Base-by-base conservation (phyloP, 1,140 invertebrate species). In the Halyomorpha halys region DNA sequence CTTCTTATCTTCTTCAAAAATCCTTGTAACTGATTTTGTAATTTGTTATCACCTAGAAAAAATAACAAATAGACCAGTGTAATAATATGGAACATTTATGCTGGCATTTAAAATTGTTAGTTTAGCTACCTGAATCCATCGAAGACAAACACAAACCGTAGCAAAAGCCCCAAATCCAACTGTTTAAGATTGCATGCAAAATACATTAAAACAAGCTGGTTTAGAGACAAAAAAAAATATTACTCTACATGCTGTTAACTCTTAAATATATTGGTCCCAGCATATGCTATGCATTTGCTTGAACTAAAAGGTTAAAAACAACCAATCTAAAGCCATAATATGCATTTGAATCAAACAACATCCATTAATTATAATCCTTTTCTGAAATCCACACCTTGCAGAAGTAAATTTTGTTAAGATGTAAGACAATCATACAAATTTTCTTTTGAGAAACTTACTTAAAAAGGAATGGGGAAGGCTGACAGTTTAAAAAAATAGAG, bases 61-160 rank as follows among this genome's bases (percentile, higher is more conserved):
- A 56, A 56, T 1, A 39, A 39, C 27, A 39, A 39, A 13, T 39
- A 8, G 34, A 39, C 34, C 13, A 11, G 27, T 23, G 11, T 56
- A 56, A 4, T 23, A 3, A 23, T 25, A 15, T 15, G 60, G 34
- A 44, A 18, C 9, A 21, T 62, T 21, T 23, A 47, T 34, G 19
- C 18, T 16, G 45, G 51, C 16, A 62, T 23, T 25, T 44, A 47
- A 27, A 53, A 18, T n/a, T 47, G 23, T n/a, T 23, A 18, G 5
- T 54, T 63, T 54, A 63, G 15, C 62, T 63, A 63, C 62, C 62
- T 63, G 62, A 34, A 53, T 63, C 62, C 62, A 63, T 63, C 23
- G 27, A 49, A 39, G 59, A 44, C 59, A 56, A 56, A 56, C 23
- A 56, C 23, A 23, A 56, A 56, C 53, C 23, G 53, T 56, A 56